Conservation (phyloP, 2,113 vertebrate genomes). For the Bubo bubo region DNA sequence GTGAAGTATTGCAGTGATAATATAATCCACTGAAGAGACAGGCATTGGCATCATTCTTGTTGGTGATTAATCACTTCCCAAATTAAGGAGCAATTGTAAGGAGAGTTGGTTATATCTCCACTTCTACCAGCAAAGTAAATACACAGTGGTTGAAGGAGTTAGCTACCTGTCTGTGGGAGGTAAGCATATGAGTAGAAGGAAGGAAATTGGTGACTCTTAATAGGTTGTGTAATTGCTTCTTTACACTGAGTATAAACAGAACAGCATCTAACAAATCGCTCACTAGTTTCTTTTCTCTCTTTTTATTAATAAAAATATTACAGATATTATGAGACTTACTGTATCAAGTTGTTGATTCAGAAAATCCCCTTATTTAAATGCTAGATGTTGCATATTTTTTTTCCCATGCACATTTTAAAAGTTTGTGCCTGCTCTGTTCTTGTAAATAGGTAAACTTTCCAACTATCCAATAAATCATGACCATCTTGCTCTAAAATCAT, state of each 20-base stretch:
- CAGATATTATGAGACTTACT: not conserved
- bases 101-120: not conserved
- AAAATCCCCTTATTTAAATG: not conserved
- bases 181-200: not conserved
- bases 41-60: not conserved
- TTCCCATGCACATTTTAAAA: not conserved
- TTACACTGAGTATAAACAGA: not conserved
- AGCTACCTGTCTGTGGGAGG: not conserved
- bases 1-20: constrained; percentile 3
- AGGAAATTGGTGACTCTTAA: not conserved
- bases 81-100: not conserved
- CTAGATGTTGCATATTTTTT: not conserved
- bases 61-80: constrained; percentile 17
- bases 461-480: not conserved
- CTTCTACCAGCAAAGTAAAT: not conserved
- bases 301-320: not conserved
- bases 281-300: not conserved
- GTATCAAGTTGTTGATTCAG: not conserved
- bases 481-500: not conserved
- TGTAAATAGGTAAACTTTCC: not conserved
- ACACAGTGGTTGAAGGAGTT: not conserved
- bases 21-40: not conserved
- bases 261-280: not conserved
- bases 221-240: not conserved
- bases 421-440: not conserved